phyloP scores from a whole-genome alignment of 2,888 invertebrate species.

The Tetragonula carbonaria region DNA sequence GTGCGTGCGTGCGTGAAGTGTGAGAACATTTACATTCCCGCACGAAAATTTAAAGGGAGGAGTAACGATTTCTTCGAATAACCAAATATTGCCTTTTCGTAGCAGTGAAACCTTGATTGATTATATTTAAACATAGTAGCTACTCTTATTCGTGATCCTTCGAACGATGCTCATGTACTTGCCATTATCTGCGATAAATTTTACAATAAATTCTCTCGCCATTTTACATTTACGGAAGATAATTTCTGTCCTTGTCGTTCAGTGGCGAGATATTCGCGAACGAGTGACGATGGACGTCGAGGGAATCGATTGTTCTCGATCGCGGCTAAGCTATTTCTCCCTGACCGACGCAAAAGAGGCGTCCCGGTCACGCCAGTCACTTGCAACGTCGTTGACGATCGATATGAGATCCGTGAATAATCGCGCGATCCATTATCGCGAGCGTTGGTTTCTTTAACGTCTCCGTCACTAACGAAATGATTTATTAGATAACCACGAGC shows the following conservation, averaged over 20 bases:
- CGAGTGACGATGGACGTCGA: not conserved
- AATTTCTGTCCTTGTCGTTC: not conserved
- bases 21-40: too few relatives aligned
- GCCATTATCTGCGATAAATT: constrained; percentile 13
- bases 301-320: not conserved
- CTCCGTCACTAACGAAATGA: constrained; percentile 56
- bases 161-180: too few relatives aligned
- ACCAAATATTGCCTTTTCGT: too few relatives aligned
- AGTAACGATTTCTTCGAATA: too few relatives aligned
- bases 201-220: constrained; percentile 15
- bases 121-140: too few relatives aligned
- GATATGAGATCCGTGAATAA: constrained; percentile 66
- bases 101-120: too few relatives aligned
- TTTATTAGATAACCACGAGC: constrained; percentile 34
- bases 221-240: too few relatives aligned
- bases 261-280: not conserved
- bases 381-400: constrained; percentile 61
- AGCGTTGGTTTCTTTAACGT: constrained; percentile 53
- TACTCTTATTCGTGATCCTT: too few relatives aligned
- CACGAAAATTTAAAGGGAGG: too few relatives aligned
- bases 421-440: constrained; percentile 64
- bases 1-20: not conserved
- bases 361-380: constrained; percentile 69
- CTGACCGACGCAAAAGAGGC: constrained; percentile 53
- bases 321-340: constrained; percentile 3